phyloP scores from a whole-genome alignment of 2,797 vertebrate species.

The Pagetopsis macropterus region DNA sequence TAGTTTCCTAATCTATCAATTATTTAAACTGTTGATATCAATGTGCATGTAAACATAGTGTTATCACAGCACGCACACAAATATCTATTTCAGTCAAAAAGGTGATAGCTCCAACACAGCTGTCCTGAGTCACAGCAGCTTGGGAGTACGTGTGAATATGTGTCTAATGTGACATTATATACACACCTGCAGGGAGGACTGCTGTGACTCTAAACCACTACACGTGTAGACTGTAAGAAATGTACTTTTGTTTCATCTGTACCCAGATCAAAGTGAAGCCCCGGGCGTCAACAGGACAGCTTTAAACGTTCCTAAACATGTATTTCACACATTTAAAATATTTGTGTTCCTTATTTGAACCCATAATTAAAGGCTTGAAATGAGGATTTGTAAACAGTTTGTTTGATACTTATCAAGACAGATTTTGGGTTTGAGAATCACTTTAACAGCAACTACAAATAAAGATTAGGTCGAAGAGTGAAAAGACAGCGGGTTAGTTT shows the following conservation, averaged over 20 bases:
- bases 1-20: background rate
- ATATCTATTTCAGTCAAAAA: background rate
- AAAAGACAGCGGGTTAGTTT: background rate
- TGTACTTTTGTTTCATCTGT: background rate
- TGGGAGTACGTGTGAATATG: background rate
- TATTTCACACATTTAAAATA: constrained; percentile 4
- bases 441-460: constrained; percentile 30
- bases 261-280: background rate
- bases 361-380: background rate
- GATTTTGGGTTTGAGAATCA: constrained; percentile 1
- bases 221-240: background rate
- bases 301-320: background rate
- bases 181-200: background rate
- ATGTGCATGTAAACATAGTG: background rate
- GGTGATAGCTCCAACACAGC: no score
- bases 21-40: background rate
- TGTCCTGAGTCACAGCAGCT: background rate
- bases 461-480: background rate
- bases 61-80: background rate
- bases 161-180: background rate
- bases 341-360: constrained; percentile 8
- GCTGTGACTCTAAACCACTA: background rate
- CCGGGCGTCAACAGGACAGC: background rate
- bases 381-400: background rate
- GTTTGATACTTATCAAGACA: constrained; percentile 6